phyloP scores from a whole-genome alignment of 2,797 vertebrate species.

The Anas bernieri region DNA sequence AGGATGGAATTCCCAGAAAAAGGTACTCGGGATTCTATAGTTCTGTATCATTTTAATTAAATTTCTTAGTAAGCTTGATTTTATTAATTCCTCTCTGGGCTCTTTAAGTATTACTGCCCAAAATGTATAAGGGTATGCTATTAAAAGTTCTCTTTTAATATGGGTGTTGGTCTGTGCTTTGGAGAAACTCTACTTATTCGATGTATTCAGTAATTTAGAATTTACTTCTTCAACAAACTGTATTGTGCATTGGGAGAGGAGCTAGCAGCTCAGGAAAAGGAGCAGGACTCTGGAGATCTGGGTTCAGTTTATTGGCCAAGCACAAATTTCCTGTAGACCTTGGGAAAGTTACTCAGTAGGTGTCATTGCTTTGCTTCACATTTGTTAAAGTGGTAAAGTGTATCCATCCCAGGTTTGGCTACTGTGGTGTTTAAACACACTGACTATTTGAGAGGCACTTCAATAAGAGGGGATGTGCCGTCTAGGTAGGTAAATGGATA shows the following conservation, averaged over 20 bases:
- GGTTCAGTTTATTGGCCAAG: background rate
- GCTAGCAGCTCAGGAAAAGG: background rate
- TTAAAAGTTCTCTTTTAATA: constrained; percentile 11
- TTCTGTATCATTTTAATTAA: constrained; percentile 25
- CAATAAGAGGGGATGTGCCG: background rate
- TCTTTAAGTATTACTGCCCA: constrained; percentile 25
- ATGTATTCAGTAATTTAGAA: background rate
- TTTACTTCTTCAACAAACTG: background rate
- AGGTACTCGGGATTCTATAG: background rate
- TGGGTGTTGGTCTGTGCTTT: background rate
- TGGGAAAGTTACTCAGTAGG: background rate
- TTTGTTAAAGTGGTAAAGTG: background rate
- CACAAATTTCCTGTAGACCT: background rate
- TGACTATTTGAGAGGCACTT: background rate
- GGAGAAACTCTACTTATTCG: background rate
- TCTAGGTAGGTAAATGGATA: background rate
- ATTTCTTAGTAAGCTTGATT: background rate
- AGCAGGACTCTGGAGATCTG: background rate
- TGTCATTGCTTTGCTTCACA: background rate
- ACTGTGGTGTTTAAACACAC: background rate
- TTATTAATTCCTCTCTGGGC: constrained; percentile 1
- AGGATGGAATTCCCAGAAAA: background rate
- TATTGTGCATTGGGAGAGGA: background rate
- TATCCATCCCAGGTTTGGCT: background rate
- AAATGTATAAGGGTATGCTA: background rate